Evolutionary conservation across 2,113 vertebrate species (phyloP), one percentile per base, ranked within the genome.

Genomic region (Apus apus): DNA sequence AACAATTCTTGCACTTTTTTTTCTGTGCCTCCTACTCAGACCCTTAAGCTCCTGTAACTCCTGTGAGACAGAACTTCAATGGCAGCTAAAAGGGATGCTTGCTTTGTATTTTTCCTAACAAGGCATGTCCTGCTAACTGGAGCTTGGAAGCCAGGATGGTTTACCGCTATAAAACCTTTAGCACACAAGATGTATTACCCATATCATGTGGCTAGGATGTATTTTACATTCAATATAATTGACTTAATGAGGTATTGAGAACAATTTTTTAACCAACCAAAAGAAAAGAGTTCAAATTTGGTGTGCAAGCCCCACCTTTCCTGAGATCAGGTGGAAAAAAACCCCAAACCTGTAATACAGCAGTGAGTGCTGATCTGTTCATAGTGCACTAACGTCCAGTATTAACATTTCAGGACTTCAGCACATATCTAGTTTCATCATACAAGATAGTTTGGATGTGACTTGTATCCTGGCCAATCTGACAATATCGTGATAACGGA

Each of bases 131-230:
- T 81, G 60, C 64, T 92, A 93, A 84, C 45, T 34, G 40, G n/a
- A 90, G 85, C 68, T 94, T 86, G 75, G 68, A 92, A 96, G 65
- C 30, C 43, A 85, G 86, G 67, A 46, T 29, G 32, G 34, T 74
- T 91, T 91, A 79, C 64, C 85, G 25, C 18, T 74, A 81, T 26
- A 92, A 92, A 87, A 62, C 40, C 11, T 18, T 90, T 70, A 90
- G 74, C 53, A 65, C 29, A 16, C 38, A 74, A 57, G 64, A 80
- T 15, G 26, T 40, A 82, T 71, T 65, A 87, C 17, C 45, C 26
- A n/a, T 20, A 48, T 10, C 4, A 6, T 32, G 27, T 34, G 34
- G 54, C 65, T 87, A 72, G 51, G 87, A 26, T 32, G 48, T 56
- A 46, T 74, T 94, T 67, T 89, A 58, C 54, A 71, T 71, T 82